These are phyloP conservation scores for Brachyptera putata DNA, from an alignment of 2,888 invertebrate species.

Conservation along the genomic window DNA sequence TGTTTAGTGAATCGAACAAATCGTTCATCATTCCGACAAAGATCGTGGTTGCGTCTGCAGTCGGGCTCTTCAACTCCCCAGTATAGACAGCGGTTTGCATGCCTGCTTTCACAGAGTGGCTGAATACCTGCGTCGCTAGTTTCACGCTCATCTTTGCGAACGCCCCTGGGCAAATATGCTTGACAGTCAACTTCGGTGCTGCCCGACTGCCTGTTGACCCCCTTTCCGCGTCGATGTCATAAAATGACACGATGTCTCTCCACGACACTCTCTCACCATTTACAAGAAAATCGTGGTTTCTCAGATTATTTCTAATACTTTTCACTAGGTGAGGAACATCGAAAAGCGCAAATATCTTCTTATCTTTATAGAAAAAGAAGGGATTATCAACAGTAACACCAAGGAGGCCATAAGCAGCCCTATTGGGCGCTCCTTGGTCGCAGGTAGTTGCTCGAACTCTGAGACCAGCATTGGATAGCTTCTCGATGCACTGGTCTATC, in stretches of 20 bases:
- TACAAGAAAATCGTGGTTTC: slow-evolving; percentile 28
- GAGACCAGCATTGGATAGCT: slow-evolving; percentile 30
- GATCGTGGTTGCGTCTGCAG: background rate
- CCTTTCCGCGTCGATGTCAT: slow-evolving; percentile 15
- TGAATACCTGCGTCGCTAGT: slow-evolving; percentile 36
- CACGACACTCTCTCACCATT: slow-evolving; percentile 26
- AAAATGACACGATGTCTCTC: slow-evolving; percentile 25
- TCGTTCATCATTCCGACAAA: slow-evolving; percentile 7
- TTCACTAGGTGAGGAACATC: slow-evolving; percentile 36
- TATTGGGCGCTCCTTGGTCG: slow-evolving; percentile 34
- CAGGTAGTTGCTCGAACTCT: slow-evolving; percentile 34
- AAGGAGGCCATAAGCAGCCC: slow-evolving; percentile 30
- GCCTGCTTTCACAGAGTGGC: slow-evolving; percentile 34
- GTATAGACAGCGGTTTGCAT: background rate
- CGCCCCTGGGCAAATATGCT: slow-evolving; percentile 33
- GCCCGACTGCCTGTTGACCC: slow-evolving; percentile 32
- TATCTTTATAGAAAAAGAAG: slow-evolving; percentile 23
- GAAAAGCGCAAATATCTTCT: slow-evolving; percentile 34
- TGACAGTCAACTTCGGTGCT: slow-evolving; percentile 35
- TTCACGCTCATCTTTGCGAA: slow-evolving; percentile 36
- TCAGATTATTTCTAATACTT: slow-evolving; percentile 34
- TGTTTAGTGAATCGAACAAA: slow-evolving; percentile 4
- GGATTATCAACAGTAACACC: slow-evolving; percentile 32
- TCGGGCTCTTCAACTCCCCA: background rate
- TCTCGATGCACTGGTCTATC: slow-evolving; percentile 29